phyloP scores from a whole-genome alignment of 2,888 invertebrate species.

The Gisinianus flammeolus region DNA sequence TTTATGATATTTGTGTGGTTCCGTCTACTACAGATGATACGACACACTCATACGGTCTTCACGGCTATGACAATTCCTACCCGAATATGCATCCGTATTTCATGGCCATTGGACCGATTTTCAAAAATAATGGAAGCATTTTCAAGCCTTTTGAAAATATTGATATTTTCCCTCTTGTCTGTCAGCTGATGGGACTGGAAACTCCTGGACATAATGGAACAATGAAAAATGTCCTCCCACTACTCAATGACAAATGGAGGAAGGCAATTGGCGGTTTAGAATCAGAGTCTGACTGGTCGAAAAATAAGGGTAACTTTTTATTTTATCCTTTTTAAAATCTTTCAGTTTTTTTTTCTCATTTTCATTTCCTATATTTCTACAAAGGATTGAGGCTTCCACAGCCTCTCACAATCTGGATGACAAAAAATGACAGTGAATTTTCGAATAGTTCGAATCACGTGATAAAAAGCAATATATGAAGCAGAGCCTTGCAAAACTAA shows the following conservation, averaged over 20 bases:
- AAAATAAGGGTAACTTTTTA: too few species aligned
- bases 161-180: slow-evolving; percentile 71
- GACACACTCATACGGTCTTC: slow-evolving; percentile 59
- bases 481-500: too few species aligned
- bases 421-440: too few species aligned
- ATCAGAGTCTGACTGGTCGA: too few species aligned
- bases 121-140: slow-evolving; percentile 61
- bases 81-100: slow-evolving; percentile 73
- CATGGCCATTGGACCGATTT: slow-evolving; percentile 72
- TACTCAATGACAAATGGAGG: background rate
- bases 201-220: slow-evolving; percentile 65
- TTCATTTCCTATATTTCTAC: too few species aligned
- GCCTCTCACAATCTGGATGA: too few species aligned
- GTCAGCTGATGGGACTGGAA: slow-evolving; percentile 68
- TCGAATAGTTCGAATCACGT: too few species aligned
- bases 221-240: slow-evolving; percentile 16
- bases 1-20: slow-evolving; percentile 56
- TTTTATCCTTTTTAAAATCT: too few species aligned
- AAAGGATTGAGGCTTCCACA: too few species aligned
- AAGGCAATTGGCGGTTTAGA: too few species aligned
- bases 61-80: slow-evolving; percentile 71
- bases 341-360: too few species aligned
- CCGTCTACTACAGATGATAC: background rate
- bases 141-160: slow-evolving; percentile 68
- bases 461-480: too few species aligned